These are phyloP conservation scores for Laspeyria flexula DNA, from an alignment of 2,888 invertebrate species.

Conservation along the genomic window DNA sequence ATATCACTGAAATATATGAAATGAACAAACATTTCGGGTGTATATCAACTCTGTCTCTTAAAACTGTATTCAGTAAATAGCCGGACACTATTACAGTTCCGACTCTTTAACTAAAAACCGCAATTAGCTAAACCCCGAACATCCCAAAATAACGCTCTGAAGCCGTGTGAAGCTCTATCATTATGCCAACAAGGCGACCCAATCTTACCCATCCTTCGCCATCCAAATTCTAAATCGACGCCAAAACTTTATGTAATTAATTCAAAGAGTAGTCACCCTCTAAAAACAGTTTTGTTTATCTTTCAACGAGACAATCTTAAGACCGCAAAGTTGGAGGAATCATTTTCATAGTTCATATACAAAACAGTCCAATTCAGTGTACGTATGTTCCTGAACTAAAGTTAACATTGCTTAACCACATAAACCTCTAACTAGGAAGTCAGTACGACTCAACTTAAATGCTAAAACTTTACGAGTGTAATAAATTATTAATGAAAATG, in stretches of 20 bases:
- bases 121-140: neutral
- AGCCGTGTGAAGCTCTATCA: neutral
- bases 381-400: constrained; percentile 11
- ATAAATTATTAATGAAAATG: constrained; percentile 25
- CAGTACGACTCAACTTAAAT: constrained; percentile 12
- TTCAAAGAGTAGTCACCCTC: neutral
- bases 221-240: neutral
- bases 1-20: too few species aligned
- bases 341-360: constrained; percentile 12
- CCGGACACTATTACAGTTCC: neutral
- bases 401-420: constrained; percentile 20
- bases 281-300: constrained; percentile 2
- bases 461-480: constrained; percentile 18
- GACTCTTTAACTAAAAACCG: neutral
- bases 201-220: neutral
- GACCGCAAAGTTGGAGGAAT: constrained; percentile 14
- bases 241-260: constrained; percentile 5
- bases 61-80: neutral
- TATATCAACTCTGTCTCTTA: neutral
- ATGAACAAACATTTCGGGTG: too few species aligned
- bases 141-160: neutral
- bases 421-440: constrained; percentile 21
- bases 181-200: neutral
- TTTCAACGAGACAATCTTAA: constrained; percentile 6
- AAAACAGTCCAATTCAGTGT: constrained; percentile 9